Conservation (phyloP, 2,113 vertebrate genomes). For the Gnathonemus echidnorhynchus region DNA sequence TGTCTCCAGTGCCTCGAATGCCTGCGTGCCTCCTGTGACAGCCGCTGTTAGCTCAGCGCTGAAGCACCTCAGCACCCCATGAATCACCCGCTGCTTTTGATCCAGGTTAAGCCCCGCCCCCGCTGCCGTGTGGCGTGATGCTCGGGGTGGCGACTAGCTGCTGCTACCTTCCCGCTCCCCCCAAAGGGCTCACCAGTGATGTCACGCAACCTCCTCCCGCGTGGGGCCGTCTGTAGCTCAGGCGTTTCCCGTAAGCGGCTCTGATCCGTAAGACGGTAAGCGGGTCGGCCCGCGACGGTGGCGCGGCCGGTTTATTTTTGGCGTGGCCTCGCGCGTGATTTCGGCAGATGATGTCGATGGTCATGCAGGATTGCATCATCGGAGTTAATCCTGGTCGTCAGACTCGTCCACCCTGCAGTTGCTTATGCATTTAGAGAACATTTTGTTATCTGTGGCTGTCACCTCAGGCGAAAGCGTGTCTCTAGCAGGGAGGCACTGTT, state of each 20-base stretch:
- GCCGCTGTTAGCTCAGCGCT: background rate
- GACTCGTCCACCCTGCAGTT: background rate
- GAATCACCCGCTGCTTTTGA: background rate
- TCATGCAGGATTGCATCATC: background rate
- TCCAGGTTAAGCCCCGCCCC: background rate
- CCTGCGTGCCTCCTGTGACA: background rate
- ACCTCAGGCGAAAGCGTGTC: background rate
- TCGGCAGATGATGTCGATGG: background rate
- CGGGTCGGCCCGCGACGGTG: background rate
- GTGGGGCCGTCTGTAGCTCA: background rate
- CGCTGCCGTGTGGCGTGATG: background rate
- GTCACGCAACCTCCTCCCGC: background rate
- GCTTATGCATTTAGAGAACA: background rate
- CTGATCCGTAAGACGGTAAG: background rate
- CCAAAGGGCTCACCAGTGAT: background rate
- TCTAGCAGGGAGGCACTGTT: background rate
- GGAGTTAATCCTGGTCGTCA: background rate
- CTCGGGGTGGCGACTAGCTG: background rate
- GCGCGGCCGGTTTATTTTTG: background rate
- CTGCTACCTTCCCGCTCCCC: background rate
- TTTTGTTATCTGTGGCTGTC: background rate
- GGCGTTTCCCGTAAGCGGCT: background rate
- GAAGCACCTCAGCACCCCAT: background rate
- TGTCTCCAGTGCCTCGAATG: too few relatives aligned
- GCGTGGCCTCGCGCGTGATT: background rate